Percentiles rank a stretch among this genome's conserved stretches.
These are phyloP conservation scores for Aurelia coerulea DNA, from an alignment of 30 jellyfish, hydroid and myxozoan genomes.

Conservation along the genomic window DNA sequence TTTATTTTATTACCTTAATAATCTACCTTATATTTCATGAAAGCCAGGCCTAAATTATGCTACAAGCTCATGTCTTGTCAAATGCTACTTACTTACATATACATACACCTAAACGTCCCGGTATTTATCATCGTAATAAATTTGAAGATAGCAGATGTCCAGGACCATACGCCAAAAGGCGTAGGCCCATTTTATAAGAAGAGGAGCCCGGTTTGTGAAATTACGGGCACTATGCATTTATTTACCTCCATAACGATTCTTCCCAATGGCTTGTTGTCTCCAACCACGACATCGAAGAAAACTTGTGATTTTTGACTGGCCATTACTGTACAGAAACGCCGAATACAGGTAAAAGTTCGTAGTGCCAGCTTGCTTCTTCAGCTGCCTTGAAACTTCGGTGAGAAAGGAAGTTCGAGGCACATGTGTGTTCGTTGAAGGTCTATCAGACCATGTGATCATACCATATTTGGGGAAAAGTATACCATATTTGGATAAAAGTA, in stretches of 20 bases:
- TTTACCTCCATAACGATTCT: constrained; percentile 78
- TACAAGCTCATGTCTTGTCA: no score
- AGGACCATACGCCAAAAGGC: no score
- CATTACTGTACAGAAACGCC: constrained; percentile 47
- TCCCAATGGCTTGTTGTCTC: constrained; percentile 58
- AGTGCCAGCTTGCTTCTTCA: constrained; percentile 32
- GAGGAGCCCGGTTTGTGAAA: not conserved
- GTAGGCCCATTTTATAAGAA: no score
- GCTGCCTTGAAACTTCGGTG: not conserved
- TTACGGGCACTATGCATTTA: not conserved
- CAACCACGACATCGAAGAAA: constrained; percentile 61
- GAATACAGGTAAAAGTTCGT: constrained; percentile 6
- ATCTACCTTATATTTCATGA: no score
- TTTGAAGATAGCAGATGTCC: no score
- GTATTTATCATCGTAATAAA: not conserved
- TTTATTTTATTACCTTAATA: no score
- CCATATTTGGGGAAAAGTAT: not conserved
- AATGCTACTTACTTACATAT: no score
- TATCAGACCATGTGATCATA: not conserved
- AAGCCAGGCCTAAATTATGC: no score
- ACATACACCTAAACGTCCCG: no score
- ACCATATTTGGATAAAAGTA: not conserved
- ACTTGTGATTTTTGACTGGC: constrained; percentile 35
- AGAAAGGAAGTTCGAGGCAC: not conserved
- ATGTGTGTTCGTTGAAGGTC: not conserved